phyloP scores from a whole-genome alignment of 2,888 invertebrate genomes.

The Eilema caniola region DNA sequence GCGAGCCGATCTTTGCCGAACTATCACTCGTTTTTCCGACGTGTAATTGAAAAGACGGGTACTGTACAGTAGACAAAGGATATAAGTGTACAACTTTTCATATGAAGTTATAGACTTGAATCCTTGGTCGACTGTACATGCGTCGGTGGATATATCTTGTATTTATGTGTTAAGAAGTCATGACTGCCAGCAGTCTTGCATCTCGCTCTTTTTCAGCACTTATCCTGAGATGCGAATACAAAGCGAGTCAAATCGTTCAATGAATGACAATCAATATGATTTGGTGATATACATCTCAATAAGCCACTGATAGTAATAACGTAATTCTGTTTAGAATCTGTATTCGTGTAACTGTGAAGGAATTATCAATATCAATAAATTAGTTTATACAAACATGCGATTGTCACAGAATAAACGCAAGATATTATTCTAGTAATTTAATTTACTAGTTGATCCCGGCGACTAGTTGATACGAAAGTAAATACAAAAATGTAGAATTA shows the following conservation, averaged over 20 bases:
- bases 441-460: no score
- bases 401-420: background rate
- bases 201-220: background rate
- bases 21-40: background rate
- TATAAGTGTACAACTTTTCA: no score
- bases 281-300: background rate
- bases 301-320: background rate
- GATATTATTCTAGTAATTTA: background rate
- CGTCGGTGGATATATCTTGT: background rate
- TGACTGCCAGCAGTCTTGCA: background rate
- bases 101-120: no score
- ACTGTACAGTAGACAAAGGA: background rate
- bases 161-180: background rate
- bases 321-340: constrained; percentile 4
- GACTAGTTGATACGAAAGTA: no score
- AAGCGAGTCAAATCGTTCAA: background rate
- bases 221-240: background rate
- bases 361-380: background rate
- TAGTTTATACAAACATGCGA: background rate
- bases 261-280: background rate
- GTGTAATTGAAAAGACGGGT: background rate
- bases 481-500: no score
- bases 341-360: background rate
- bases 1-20: background rate
- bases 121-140: no score